phyloP scores from a whole-genome alignment of 2,797 vertebrate genomes.

The Megaceryle alcyon region DNA sequence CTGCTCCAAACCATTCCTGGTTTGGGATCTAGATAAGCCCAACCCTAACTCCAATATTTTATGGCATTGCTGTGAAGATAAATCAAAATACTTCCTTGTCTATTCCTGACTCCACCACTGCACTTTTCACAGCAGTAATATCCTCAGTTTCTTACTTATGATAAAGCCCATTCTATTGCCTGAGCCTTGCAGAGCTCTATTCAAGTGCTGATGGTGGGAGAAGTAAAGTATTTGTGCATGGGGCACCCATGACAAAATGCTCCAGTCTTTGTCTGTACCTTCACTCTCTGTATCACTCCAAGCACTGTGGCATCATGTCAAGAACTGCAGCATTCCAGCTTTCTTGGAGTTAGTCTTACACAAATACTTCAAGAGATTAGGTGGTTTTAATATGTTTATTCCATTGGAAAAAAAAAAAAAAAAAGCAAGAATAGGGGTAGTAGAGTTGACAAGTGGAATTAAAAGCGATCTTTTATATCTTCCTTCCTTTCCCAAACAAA shows the following conservation, averaged over 20 bases:
- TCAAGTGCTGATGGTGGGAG: not conserved
- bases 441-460: not conserved
- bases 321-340: not conserved
- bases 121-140: not conserved
- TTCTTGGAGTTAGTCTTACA: not conserved
- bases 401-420: not conserved
- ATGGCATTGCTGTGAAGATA: not conserved
- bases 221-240: accelerated
- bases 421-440: not conserved
- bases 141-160: not conserved
- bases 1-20: not conserved
- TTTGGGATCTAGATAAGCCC: not conserved
- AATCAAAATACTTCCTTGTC: not conserved
- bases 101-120: not conserved
- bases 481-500: not conserved
- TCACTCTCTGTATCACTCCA: no score
- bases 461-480: not conserved
- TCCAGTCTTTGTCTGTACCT: not conserved
- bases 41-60: not conserved
- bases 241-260: no score
- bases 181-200: not conserved
- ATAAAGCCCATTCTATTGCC: not conserved
- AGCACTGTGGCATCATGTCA: not conserved
- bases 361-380: not conserved
- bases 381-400: not conserved